Percentiles rank a stretch among this genome's conserved stretches.
Evolutionary conservation across 1,140 invertebrate species (phyloP).

Genomic region (Calliopsis andreniformis): DNA sequence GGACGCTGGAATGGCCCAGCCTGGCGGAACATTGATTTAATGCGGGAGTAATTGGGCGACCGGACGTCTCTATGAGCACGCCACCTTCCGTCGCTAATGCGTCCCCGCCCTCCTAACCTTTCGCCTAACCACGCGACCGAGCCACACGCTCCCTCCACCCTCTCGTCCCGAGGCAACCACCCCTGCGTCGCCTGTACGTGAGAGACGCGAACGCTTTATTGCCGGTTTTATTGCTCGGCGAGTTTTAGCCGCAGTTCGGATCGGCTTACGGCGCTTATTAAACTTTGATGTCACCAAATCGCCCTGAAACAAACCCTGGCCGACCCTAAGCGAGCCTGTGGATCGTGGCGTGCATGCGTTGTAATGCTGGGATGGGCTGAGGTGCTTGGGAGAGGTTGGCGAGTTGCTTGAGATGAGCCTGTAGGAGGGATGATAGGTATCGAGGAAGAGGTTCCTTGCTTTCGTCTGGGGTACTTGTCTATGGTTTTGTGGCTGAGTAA

Average conservation of each 20-base stretch:
- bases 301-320: too few relatives aligned
- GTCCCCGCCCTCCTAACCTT: constrained; percentile 66
- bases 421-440: too few relatives aligned
- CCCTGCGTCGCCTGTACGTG: constrained; percentile 42
- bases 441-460: too few relatives aligned
- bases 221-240: constrained; percentile 73
- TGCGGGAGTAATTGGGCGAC: constrained; percentile 79
- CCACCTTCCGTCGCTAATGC: constrained; percentile 74
- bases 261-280: constrained; percentile 70
- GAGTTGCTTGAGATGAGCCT: too few relatives aligned
- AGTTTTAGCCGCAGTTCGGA: constrained; percentile 65
- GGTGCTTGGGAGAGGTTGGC: too few relatives aligned
- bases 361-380: too few relatives aligned
- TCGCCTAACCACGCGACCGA: constrained; percentile 61
- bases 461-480: too few relatives aligned
- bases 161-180: not conserved
- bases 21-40: constrained; percentile 79
- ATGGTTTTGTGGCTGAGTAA: too few relatives aligned
- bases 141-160: constrained; percentile 20
- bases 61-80: constrained; percentile 78
- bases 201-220: constrained; percentile 74
- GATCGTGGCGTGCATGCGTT: constrained; percentile 34
- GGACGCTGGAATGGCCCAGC: constrained; percentile 66
- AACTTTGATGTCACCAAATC: constrained; percentile 68
- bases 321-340: too few relatives aligned